phyloP scores from a whole-genome alignment of 2,888 invertebrate genomes.

The Amiota minor region DNA sequence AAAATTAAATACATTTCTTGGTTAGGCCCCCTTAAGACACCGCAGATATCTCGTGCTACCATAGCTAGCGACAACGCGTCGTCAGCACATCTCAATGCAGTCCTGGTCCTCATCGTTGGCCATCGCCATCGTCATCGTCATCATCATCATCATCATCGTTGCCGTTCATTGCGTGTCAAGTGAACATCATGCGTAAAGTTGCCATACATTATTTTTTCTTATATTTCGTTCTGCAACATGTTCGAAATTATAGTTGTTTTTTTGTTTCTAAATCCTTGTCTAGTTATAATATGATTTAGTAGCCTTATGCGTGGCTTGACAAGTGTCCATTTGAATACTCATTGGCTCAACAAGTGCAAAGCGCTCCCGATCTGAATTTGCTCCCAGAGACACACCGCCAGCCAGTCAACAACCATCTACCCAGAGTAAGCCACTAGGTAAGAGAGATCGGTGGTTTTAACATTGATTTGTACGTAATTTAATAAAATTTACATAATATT shows the following conservation, averaged over 20 bases:
- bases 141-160: constrained; percentile 38
- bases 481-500: constrained; percentile 69
- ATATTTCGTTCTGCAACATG: constrained; percentile 30
- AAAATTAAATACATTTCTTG: constrained; percentile 64
- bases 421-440: too few relatives aligned
- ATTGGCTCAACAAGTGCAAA: constrained; percentile 65
- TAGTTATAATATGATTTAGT: constrained; percentile 70
- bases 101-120: background rate
- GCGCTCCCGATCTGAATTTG: constrained; percentile 22
- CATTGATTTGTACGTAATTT: constrained; percentile 68
- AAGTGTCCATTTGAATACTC: constrained; percentile 73
- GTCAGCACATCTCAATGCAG: constrained; percentile 30
- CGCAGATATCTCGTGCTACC: background rate
- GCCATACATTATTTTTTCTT: constrained; percentile 11
- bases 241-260: constrained; percentile 44
- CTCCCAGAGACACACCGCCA: background rate
- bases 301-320: constrained; percentile 68
- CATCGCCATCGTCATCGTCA: constrained; percentile 8
- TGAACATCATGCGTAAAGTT: constrained; percentile 68
- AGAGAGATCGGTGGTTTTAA: constrained; percentile 29
- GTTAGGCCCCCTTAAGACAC: background rate
- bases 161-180: constrained; percentile 67
- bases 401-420: background rate
- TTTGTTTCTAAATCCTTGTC: constrained; percentile 58
- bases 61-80: background rate